A percentile compares a stretch with the other conserved stretches of the same genome.
These are phyloP conservation scores for Alligator sinensis DNA, from an alignment of 2,113 vertebrate species.

Conservation along the genomic window DNA sequence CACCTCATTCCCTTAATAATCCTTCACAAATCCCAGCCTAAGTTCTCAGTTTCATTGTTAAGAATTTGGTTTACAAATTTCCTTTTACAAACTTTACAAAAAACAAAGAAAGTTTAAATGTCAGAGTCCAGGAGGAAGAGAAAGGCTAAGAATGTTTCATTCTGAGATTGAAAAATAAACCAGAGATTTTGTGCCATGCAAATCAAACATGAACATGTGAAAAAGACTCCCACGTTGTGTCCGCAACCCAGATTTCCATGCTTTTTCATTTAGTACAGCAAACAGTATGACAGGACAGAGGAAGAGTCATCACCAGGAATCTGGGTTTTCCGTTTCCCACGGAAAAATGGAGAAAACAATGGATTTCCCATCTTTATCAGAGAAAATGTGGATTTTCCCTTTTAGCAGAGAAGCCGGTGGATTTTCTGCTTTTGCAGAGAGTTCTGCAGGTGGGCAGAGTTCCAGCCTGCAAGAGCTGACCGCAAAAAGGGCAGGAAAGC, in stretches of 20 bases:
- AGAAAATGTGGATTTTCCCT: too few species aligned
- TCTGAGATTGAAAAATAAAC: background rate
- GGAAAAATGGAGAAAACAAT: too few species aligned
- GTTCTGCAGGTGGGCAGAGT: too few species aligned
- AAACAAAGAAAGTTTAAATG: background rate
- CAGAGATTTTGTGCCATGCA: background rate
- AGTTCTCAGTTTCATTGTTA: background rate
- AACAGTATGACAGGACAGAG: background rate
- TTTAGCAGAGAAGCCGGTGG: too few species aligned
- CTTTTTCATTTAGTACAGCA: background rate
- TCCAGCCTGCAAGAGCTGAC: too few species aligned
- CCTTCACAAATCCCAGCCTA: background rate
- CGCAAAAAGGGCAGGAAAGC: too few species aligned
- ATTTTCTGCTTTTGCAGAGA: too few species aligned
- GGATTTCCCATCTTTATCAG: too few species aligned
- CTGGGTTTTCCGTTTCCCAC: too few species aligned
- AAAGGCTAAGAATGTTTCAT: background rate
- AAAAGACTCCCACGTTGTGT: accelerated
- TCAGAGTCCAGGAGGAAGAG: background rate
- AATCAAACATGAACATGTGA: background rate
- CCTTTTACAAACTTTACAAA: background rate
- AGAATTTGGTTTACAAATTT: background rate
- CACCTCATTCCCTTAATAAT: accelerated
- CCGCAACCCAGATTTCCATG: background rate
- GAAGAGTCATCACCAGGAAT: background rate